These are phyloP conservation scores for Cynopterus sphinx DNA, from an alignment of 2,797 vertebrate species.

Conservation along the genomic window DNA sequence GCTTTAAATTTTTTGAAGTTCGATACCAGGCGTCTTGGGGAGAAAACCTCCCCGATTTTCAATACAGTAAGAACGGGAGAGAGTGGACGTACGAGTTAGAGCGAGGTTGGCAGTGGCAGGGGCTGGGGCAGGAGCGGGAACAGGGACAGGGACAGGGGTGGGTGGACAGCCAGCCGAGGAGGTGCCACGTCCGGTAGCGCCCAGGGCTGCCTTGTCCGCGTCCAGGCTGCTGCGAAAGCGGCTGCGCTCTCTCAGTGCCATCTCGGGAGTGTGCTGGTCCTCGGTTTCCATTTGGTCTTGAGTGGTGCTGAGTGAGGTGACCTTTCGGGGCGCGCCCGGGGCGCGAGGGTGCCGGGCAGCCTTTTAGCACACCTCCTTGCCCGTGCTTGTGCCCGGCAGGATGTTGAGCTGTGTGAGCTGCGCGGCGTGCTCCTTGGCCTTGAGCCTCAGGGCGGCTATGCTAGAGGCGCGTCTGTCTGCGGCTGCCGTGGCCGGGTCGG, in stretches of 20 bases:
- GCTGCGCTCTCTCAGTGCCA: constrained; percentile 64
- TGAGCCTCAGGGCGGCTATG: constrained; percentile 97
- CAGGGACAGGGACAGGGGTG: background rate
- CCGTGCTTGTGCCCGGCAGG: constrained; percentile 92
- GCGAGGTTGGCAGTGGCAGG: constrained; percentile 51
- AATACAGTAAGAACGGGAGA: constrained; percentile 63
- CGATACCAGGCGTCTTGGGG: constrained; percentile 54
- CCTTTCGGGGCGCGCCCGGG: constrained; percentile 72
- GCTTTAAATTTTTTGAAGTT: constrained; percentile 48
- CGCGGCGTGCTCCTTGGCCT: constrained; percentile 98
- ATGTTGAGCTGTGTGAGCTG: constrained; percentile 99
- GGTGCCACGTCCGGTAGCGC: constrained; percentile 71
- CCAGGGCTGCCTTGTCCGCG: constrained; percentile 55
- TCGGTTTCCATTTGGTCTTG: constrained; percentile 86
- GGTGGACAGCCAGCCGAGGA: constrained; percentile 77
- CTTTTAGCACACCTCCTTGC: constrained; percentile 99
- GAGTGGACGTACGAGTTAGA: constrained; percentile 50
- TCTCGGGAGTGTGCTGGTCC: constrained; percentile 81
- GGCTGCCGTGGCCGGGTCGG: constrained; percentile 91
- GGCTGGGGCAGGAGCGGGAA: background rate
- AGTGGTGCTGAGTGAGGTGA: constrained; percentile 80
- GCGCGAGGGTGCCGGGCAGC: constrained; percentile 55
- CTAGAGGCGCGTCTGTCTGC: constrained; percentile 97
- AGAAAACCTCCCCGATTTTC: constrained; percentile 65
- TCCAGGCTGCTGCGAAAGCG: constrained; percentile 72